phyloP scores from a whole-genome alignment of 2,113 vertebrate species.

The Lagopus muta region DNA sequence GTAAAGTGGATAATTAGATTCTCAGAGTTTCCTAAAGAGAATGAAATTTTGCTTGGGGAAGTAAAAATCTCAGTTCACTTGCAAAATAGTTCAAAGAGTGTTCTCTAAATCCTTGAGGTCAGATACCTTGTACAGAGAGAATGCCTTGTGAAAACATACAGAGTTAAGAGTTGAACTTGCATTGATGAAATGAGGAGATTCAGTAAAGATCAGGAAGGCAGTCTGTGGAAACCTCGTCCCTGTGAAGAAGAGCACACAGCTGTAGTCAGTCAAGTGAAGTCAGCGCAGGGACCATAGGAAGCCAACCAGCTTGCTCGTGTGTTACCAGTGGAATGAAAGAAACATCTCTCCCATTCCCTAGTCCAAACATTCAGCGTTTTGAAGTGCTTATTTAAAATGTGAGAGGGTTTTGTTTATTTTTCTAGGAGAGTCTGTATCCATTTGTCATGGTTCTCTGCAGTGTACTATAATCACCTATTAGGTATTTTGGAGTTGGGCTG shows the following conservation, averaged over 20 bases:
- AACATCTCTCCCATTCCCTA: not conserved
- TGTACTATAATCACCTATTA: not conserved
- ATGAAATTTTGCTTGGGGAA: not conserved
- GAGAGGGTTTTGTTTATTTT: not conserved
- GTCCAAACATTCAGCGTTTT: not conserved
- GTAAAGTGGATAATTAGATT: not conserved
- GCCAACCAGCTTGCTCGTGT: not conserved
- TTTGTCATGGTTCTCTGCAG: not conserved
- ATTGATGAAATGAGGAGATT: not conserved
- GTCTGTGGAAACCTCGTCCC: not conserved
- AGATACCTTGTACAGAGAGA: not conserved
- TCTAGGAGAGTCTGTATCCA: not conserved
- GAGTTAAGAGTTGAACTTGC: not conserved
- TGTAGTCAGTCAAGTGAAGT: not conserved
- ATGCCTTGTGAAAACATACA: not conserved
- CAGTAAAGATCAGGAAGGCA: not conserved
- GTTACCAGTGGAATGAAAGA: not conserved
- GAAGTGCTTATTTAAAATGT: not conserved
- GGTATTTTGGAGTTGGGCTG: not conserved
- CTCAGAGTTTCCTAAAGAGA: not conserved
- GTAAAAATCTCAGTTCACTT: not conserved
- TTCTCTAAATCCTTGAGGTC: not conserved
- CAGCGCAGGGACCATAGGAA: not conserved
- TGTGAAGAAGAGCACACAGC: not conserved
- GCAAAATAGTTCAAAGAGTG: not conserved